Percentiles rank a stretch among this genome's conserved stretches.
These are phyloP conservation scores for Hymenopus coronatus DNA, from an alignment of 2,888 invertebrate genomes.

Conservation along the genomic window DNA sequence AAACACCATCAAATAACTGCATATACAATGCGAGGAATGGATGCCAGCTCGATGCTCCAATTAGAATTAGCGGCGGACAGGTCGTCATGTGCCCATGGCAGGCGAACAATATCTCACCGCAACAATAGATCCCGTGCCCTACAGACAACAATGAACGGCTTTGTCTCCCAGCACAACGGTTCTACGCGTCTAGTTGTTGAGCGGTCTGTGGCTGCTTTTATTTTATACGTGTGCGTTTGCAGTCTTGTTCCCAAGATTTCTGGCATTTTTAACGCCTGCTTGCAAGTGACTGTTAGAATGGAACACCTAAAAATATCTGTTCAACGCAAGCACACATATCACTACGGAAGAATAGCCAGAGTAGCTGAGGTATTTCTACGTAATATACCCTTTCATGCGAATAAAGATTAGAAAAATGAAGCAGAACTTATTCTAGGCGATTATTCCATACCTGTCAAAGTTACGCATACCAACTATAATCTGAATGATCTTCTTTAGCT, in stretches of 20 bases:
- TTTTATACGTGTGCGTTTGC: not conserved
- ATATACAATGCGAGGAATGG: not conserved
- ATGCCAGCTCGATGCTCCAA: not conserved
- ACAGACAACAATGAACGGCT: not conserved
- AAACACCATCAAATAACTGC: not conserved
- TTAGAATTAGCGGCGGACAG: not conserved
- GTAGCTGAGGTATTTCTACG: no score
- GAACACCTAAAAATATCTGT: no score
- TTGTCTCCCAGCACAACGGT: not conserved
- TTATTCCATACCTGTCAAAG: no score
- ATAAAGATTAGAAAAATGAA: no score
- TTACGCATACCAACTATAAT: no score
- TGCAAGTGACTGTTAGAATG: not conserved
- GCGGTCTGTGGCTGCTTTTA: not conserved
- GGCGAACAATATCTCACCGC: not conserved
- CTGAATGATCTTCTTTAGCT: no score
- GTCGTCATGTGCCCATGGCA: not conserved
- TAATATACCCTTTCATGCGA: no score
- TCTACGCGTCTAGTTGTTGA: not conserved
- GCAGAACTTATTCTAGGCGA: no score
- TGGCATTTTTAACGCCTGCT: not conserved
- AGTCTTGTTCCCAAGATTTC: not conserved
- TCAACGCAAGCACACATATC: no score
- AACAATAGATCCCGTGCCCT: not conserved
- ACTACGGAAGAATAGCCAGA: no score